phyloP scores from a whole-genome alignment of 2,113 vertebrate species.

The Scortum barcoo region DNA sequence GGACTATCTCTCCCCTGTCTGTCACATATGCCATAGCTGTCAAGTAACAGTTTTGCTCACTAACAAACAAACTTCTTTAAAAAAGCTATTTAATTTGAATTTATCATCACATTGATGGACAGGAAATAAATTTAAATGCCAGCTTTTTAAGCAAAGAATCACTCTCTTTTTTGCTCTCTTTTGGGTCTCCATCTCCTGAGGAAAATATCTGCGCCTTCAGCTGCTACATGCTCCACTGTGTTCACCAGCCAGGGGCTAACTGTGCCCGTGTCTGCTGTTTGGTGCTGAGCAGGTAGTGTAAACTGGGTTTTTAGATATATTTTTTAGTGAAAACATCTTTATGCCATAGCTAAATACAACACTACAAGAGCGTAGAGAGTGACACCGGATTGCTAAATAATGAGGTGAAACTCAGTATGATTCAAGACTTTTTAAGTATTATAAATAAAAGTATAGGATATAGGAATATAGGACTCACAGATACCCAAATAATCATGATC shows the following conservation, averaged over 20 bases:
- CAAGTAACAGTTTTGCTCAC: constrained; percentile 7
- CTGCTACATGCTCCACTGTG: neutral
- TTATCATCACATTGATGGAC: too few relatives aligned
- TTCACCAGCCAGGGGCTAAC: neutral
- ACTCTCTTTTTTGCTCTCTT: neutral
- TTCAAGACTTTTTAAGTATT: neutral
- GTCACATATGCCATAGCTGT: constrained; percentile 2
- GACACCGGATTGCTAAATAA: neutral
- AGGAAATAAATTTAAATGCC: neutral
- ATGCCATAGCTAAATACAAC: neutral
- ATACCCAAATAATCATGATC: neutral
- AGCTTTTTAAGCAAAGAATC: neutral
- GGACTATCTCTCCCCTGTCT: constrained; percentile 1
- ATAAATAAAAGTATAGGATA: neutral
- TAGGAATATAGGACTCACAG: neutral
- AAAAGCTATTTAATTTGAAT: too few relatives aligned
- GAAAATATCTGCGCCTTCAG: neutral
- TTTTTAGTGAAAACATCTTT: too few relatives aligned
- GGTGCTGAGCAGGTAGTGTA: neutral
- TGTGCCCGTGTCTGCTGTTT: neutral
- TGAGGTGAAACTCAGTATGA: neutral
- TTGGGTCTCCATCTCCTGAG: neutral
- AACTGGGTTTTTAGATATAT: neutral
- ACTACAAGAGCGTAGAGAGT: neutral
- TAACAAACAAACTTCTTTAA: constrained; percentile 1